Percentiles rank a stretch among this genome's conserved stretches.
Evolutionary conservation across 2,888 invertebrate species (phyloP).

Genomic region (Caenorhabditis wallacei): DNA sequence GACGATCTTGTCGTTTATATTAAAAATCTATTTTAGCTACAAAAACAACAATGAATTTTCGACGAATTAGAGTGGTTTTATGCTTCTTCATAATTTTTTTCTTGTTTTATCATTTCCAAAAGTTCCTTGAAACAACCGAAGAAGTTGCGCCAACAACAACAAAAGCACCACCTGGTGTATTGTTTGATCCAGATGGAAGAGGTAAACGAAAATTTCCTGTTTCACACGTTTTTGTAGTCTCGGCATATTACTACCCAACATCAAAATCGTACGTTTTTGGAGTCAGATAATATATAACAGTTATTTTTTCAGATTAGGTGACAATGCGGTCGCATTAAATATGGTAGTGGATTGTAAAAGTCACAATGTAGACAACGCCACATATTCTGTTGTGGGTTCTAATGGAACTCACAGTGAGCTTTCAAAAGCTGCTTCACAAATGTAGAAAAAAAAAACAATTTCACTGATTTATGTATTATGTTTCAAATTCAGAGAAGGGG

Average conservation of each 20-base stretch:
- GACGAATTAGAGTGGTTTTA: no score
- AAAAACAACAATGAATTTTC: no score
- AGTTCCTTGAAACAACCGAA: no score
- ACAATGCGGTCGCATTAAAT: slow-evolving; percentile 27
- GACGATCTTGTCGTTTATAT: no score
- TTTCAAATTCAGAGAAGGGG: no score
- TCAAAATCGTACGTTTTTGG: slow-evolving; percentile 47
- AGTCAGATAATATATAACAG: background rate
- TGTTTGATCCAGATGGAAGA: background rate
- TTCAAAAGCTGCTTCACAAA: slow-evolving; percentile 17
- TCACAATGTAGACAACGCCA: background rate
- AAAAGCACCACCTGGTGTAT: no score
- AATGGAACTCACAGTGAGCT: background rate
- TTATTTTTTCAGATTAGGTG: slow-evolving; percentile 22
- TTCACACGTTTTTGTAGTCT: slow-evolving; percentile 36
- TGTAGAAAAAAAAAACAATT: no score
- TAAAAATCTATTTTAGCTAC: no score
- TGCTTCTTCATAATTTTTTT: no score
- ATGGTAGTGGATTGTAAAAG: slow-evolving; percentile 42
- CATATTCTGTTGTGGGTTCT: slow-evolving; percentile 14
- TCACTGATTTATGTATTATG: no score
- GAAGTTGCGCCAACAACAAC: no score
- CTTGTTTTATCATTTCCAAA: no score
- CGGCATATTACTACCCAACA: slow-evolving; percentile 39
- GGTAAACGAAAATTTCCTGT: background rate